A percentile compares a stretch with the other conserved stretches of the same genome.
Evolutionary conservation across 2,797 vertebrate species (phyloP).

Genomic region (Molossus alvarezi): DNA sequence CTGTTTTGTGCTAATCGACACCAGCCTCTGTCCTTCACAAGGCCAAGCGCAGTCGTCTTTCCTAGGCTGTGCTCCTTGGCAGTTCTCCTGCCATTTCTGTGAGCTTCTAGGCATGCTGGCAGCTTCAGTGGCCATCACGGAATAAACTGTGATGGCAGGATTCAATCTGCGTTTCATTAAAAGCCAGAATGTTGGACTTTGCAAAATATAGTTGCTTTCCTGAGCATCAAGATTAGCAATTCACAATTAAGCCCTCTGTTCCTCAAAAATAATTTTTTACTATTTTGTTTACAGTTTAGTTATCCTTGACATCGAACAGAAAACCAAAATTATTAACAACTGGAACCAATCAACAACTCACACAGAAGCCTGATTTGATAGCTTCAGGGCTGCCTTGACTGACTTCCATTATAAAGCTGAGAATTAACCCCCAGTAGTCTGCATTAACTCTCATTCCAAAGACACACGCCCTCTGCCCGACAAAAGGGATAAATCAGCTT

Average conservation of each 20-base stretch:
- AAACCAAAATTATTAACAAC: conserved; percentile 72
- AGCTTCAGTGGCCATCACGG: conserved; percentile 20
- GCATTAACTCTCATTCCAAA: not conserved
- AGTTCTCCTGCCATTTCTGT: conserved; percentile 68
- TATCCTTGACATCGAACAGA: conserved; percentile 79
- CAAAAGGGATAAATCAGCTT: conserved; percentile 51
- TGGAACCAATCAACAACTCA: conserved; percentile 75
- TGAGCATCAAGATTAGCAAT: conserved; percentile 72
- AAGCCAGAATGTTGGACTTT: conserved; percentile 10
- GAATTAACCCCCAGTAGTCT: not conserved
- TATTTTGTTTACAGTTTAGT: conserved; percentile 81
- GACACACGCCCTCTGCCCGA: conserved; percentile 59
- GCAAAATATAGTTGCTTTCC: conserved; percentile 81
- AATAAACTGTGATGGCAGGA: conserved; percentile 74
- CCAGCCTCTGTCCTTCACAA: not conserved
- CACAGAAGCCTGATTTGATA: conserved; percentile 52
- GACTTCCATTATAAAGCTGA: conserved; percentile 35
- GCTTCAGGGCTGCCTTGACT: conserved; percentile 50
- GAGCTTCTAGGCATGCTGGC: conserved; percentile 10
- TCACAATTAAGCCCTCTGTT: conserved; percentile 78
- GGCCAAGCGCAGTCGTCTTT: conserved; percentile 29
- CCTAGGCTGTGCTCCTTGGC: not conserved
- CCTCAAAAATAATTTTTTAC: conserved; percentile 79
- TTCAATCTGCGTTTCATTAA: conserved; percentile 83
- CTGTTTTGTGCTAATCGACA: not conserved